phyloP scores from a whole-genome alignment of 1,140 invertebrate species.

The Scaptomyza montana region DNA sequence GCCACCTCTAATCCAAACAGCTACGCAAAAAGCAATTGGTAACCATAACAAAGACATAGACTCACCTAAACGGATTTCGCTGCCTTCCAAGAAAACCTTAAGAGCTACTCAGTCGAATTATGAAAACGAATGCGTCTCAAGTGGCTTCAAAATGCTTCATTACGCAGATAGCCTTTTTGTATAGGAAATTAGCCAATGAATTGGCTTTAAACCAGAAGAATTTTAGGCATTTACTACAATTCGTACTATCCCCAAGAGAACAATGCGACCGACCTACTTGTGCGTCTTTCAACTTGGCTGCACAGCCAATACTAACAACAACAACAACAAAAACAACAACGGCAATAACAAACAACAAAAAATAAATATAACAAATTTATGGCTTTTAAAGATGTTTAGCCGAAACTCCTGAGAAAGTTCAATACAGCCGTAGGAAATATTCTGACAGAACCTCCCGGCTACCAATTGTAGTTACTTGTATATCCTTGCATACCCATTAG shows the following conservation, averaged over 20 bases:
- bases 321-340: slow-evolving; percentile 5
- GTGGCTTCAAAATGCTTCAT: slow-evolving; percentile 11
- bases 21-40: slow-evolving; percentile 6
- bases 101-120: slow-evolving; percentile 15
- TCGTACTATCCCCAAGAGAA: not conserved
- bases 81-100: not conserved
- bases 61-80: not conserved
- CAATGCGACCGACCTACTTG: slow-evolving; percentile 66
- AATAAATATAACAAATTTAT: slow-evolving; percentile 61
- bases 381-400: slow-evolving; percentile 72
- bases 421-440: slow-evolving; percentile 8
- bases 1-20: not conserved
- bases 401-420: slow-evolving; percentile 36
- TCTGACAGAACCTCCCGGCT: slow-evolving; percentile 6
- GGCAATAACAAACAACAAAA: slow-evolving; percentile 16
- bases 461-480: slow-evolving; percentile 3
- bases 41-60: slow-evolving; percentile 3
- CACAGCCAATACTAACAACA: slow-evolving; percentile 32
- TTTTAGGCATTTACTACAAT: slow-evolving; percentile 9
- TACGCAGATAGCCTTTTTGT: slow-evolving; percentile 43
- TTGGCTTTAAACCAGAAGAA: slow-evolving; percentile 46
- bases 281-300: slow-evolving; percentile 66
- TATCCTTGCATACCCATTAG: not conserved
- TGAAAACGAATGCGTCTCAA: slow-evolving; percentile 28
- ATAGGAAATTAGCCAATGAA: slow-evolving; percentile 62